Conservation (phyloP, 2,797 vertebrate species). For the Bovichtus variegatus region DNA sequence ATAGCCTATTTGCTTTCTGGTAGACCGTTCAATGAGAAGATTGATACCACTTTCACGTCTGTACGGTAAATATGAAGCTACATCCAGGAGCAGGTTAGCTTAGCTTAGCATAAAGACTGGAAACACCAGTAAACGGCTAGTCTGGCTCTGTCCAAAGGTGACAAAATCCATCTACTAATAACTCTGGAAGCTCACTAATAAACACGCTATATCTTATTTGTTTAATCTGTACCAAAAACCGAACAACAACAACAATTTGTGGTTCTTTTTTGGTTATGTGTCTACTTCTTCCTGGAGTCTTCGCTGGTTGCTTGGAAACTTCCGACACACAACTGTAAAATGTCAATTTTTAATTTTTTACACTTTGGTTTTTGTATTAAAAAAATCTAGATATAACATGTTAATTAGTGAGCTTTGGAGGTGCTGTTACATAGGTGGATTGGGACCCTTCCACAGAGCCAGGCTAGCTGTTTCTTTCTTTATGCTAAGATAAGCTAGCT, state of each 20-base stretch:
- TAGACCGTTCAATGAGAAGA: neutral
- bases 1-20: neutral
- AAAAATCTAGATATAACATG: too few species aligned
- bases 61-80: neutral
- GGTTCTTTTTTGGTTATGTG: too few species aligned
- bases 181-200: neutral
- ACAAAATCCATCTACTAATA: neutral
- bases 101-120: neutral
- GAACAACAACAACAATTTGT: neutral
- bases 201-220: neutral
- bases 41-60: too few species aligned
- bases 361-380: neutral
- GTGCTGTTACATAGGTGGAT: neutral
- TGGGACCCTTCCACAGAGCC: neutral
- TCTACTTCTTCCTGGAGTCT: neutral
- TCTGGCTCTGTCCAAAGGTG: neutral
- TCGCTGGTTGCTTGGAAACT: conserved; percentile 11
- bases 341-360: too few species aligned
- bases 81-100: neutral
- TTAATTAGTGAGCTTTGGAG: neutral
- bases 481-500: conserved; percentile 1
- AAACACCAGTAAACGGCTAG: neutral
- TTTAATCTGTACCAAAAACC: neutral
- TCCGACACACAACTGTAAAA: neutral
- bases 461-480: neutral